Percentiles rank a stretch among this genome's conserved stretches.
Conservation (phyloP, 2,888 invertebrate genomes). For the Sinotaia quadrata region DNA sequence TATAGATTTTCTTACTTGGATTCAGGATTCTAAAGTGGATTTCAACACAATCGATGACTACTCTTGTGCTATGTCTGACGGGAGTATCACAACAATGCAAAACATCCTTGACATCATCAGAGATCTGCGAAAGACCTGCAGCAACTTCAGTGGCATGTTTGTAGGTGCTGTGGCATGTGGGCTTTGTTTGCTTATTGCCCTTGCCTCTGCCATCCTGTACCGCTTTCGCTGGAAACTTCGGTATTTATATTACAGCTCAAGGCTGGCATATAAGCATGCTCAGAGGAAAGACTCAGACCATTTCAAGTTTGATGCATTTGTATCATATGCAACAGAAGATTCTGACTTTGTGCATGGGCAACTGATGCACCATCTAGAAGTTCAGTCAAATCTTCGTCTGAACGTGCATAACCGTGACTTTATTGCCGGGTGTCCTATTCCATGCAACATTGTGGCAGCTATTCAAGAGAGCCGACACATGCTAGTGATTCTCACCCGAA, state of each 20-base stretch:
- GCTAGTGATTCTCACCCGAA: slow-evolving; percentile 22
- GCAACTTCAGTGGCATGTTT: slow-evolving; percentile 1
- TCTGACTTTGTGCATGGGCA: slow-evolving; percentile 16
- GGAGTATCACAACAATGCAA: not conserved
- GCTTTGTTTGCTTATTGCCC: slow-evolving; percentile 11
- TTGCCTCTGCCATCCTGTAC: slow-evolving; percentile 10
- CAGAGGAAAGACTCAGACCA: not conserved
- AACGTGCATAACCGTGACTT: slow-evolving; percentile 29
- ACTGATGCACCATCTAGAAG: slow-evolving; percentile 17
- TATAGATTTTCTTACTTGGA: slow-evolving; percentile 32
- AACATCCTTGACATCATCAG: slow-evolving; percentile 11
- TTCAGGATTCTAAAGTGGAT: slow-evolving; percentile 12
- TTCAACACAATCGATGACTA: not conserved
- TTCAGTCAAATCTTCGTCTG: slow-evolving; percentile 12
- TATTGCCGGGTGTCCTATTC: slow-evolving; percentile 15
- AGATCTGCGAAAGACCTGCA: not conserved
- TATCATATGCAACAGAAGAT: slow-evolving; percentile 24
- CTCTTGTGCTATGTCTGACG: slow-evolving; percentile 19
- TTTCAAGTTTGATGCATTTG: slow-evolving; percentile 25
- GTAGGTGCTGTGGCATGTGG: slow-evolving; percentile 17
- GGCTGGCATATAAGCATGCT: slow-evolving; percentile 1
- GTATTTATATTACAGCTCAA: slow-evolving; percentile 18
- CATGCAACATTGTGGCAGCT: slow-evolving; percentile 25
- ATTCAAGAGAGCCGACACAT: slow-evolving; percentile 27
- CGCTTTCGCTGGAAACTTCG: slow-evolving; percentile 26